These are phyloP conservation scores for Drosophila kikkawai DNA, from an alignment of 1,140 invertebrate species.

Conservation along the genomic window DNA sequence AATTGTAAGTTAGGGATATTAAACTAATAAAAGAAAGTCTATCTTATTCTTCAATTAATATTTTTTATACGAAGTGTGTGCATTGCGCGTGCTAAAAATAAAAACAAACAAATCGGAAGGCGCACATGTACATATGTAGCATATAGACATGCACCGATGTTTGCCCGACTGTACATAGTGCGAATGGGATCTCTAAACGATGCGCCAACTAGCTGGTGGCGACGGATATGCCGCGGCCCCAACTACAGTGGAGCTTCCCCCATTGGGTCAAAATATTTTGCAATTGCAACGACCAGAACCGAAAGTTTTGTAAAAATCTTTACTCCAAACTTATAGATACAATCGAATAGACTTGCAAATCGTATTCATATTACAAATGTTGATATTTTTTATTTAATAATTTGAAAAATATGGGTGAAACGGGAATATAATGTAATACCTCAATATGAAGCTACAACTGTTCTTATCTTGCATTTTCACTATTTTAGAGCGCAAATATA, in stretches of 20 bases:
- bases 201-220: constrained; percentile 59
- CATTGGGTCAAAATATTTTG: background rate
- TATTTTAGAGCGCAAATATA: background rate
- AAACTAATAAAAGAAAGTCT: background rate
- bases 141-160: constrained; percentile 27
- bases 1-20: background rate
- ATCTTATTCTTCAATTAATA: background rate
- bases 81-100: constrained; percentile 52
- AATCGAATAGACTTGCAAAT: background rate
- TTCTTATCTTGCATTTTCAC: background rate
- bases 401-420: background rate
- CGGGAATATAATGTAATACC: too few relatives aligned
- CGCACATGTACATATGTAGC: constrained; percentile 27
- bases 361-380: background rate
- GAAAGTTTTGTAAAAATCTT: background rate
- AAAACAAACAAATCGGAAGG: constrained; percentile 48
- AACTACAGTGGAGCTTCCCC: constrained; percentile 8
- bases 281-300: background rate
- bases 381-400: background rate
- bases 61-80: constrained; percentile 42
- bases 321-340: background rate
- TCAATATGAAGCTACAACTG: background rate
- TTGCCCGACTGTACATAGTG: constrained; percentile 50
- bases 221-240: constrained; percentile 49
- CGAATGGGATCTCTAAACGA: constrained; percentile 50